Percentiles rank a stretch among this genome's conserved stretches.
phyloP scores from a whole-genome alignment of 1,140 invertebrate genomes.

The Sinonovacula constricta region DNA sequence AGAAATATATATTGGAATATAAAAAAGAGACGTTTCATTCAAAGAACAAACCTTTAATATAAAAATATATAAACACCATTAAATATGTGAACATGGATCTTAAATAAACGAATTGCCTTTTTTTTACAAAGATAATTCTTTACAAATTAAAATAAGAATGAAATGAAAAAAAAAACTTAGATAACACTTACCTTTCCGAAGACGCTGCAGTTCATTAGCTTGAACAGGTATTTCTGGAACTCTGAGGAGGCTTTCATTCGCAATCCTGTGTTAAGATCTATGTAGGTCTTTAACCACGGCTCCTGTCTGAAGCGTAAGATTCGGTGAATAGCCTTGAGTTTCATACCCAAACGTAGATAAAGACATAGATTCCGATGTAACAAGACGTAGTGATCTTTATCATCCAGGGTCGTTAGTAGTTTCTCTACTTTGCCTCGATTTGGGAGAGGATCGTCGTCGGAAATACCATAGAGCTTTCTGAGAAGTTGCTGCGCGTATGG shows the following conservation, averaged over 20 bases:
- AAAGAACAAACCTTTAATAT: no score
- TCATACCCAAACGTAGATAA: slow-evolving; percentile 32
- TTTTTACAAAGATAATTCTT: no score
- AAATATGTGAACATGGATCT: no score
- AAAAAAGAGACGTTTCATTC: no score
- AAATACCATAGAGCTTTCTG: neutral
- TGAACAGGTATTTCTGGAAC: slow-evolving; percentile 80
- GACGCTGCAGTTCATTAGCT: slow-evolving; percentile 78
- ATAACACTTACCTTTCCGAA: no score
- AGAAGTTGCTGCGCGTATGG: neutral
- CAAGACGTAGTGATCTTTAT: slow-evolving; percentile 54
- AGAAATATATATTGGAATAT: no score
- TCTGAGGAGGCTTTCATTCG: slow-evolving; percentile 73
- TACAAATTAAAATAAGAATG: no score
- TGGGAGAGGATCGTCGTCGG: neutral
- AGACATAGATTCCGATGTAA: slow-evolving; percentile 30
- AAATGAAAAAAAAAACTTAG: no score
- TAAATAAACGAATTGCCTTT: no score
- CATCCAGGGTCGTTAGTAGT: slow-evolving; percentile 50
- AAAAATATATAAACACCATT: no score
- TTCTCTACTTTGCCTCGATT: slow-evolving; percentile 32
- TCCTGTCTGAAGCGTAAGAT: slow-evolving; percentile 45
- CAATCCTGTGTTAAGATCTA: slow-evolving; percentile 59
- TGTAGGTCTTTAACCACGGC: slow-evolving; percentile 50
- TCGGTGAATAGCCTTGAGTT: slow-evolving; percentile 43